These are phyloP conservation scores for Prochilodus magdalenae DNA, from an alignment of 2,113 vertebrate genomes.

Conservation along the genomic window DNA sequence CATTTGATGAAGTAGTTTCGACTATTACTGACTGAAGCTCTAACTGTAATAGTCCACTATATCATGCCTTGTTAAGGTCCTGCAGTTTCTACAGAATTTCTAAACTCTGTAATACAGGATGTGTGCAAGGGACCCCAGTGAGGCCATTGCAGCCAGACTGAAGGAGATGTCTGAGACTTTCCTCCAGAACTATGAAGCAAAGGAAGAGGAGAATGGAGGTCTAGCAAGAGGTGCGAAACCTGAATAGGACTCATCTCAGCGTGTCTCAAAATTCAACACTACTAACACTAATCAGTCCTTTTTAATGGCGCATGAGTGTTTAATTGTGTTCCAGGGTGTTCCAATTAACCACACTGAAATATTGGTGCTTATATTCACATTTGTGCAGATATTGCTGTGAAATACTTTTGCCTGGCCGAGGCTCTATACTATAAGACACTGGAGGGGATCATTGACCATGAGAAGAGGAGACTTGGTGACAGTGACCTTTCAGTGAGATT, in stretches of 20 bases:
- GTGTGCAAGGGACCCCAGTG: conserved; percentile 89
- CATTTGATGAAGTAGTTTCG: not conserved
- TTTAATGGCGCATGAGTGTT: too few relatives aligned
- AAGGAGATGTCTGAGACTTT: conserved; percentile 88
- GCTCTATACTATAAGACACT: conserved; percentile 91
- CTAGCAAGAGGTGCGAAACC: conserved; percentile 79
- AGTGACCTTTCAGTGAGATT: conserved; percentile 88
- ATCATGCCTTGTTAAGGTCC: not conserved
- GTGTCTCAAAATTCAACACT: too few relatives aligned
- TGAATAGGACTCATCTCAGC: not conserved
- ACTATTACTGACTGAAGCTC: not conserved
- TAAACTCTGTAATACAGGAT: conserved; percentile 68
- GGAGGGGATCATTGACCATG: conserved; percentile 88
- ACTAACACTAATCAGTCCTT: too few relatives aligned
- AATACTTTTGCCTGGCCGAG: conserved; percentile 87
- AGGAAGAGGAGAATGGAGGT: conserved; percentile 67
- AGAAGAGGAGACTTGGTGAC: conserved; percentile 88
- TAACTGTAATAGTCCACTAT: not conserved
- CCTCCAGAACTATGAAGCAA: conserved; percentile 75
- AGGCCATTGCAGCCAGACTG: conserved; percentile 82
- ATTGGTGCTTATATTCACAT: not conserved
- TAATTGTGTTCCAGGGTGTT: too few relatives aligned
- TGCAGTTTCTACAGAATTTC: not conserved
- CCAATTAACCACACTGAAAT: too few relatives aligned
- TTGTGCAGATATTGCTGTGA: conserved; percentile 83